Conservation (phyloP, 2,888 invertebrate species). For the Caenorhabditis macrosperma region DNA sequence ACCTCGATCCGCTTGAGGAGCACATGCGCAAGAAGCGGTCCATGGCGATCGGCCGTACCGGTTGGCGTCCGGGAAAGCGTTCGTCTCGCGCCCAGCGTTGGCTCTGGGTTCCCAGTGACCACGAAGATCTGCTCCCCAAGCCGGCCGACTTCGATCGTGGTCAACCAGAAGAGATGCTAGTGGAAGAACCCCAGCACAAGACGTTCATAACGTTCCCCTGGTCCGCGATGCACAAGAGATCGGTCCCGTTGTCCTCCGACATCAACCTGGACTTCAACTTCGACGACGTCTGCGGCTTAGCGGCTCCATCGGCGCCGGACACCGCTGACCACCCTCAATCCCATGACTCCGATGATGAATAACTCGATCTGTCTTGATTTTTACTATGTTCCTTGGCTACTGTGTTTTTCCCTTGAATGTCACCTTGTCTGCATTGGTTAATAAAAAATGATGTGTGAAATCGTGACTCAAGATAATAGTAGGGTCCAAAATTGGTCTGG, state of each 20-base stretch:
- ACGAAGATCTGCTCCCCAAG: neutral
- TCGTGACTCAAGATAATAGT: neutral
- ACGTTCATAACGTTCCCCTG: neutral
- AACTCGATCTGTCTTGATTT: too few relatives aligned
- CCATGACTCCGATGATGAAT: too few relatives aligned
- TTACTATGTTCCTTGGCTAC: too few relatives aligned
- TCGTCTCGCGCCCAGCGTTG: neutral
- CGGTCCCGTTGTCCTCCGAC: neutral
- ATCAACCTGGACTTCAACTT: neutral
- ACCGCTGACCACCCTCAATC: too few relatives aligned
- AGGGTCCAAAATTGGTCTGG: neutral
- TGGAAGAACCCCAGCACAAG: neutral
- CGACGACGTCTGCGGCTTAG: too few relatives aligned
- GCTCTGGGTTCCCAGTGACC: neutral
- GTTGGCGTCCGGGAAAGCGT: slow-evolving; percentile 70
- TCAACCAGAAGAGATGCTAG: neutral
- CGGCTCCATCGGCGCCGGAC: too few relatives aligned
- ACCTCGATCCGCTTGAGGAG: neutral
- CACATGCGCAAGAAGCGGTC: slow-evolving; percentile 57
- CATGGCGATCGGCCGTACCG: slow-evolving; percentile 70
- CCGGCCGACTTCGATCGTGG: neutral
- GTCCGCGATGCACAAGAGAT: neutral
- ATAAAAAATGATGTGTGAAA: too few relatives aligned
- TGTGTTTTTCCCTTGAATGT: too few relatives aligned
- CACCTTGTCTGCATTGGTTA: too few relatives aligned